Base-by-base conservation (phyloP, 92 coral and sea anemone species). In the Phenganax marumi region DNA sequence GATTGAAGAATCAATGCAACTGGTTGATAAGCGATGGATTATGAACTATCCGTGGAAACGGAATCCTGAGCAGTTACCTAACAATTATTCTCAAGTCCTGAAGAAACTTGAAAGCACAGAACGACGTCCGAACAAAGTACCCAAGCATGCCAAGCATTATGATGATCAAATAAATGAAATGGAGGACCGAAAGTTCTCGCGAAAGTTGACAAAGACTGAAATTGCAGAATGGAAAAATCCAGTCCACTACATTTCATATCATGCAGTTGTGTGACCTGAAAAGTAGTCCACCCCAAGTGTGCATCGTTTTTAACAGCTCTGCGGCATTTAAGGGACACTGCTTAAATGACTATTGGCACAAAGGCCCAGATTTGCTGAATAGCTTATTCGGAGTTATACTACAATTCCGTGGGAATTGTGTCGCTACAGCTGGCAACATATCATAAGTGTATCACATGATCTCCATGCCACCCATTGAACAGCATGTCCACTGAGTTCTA, bases 341-440 rank as follows among this genome's bases (percentile, higher is more conserved):
- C 22, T 72, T 87, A 26, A 87, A 87, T 75, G 90, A 87, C 71
- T 87, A 87, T 57, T 83, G 87, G 90, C 54, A 57, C 70, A 87
- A 87, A 33, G 90, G 90, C n/a, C n/a, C n/a, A n/a, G n/a, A n/a
- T n/a, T n/a, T n/a, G n/a, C n/a, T n/a, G n/a, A n/a, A n/a, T n/a
- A 79, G 43, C 62, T 48, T 84, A 49, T 88, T 84, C 64, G 88
- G 85, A 6, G 91, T 84, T 8, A 74, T 88, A 8, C 19, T 79
- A 12, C 73, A 89, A 17, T 89, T 85, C 51, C 76, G 54, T 1
- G 79, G 75, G 18, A 82, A 66, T 52, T 49, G 48, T 6, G 50
- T 82, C 21, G 90, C 90, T 23, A 48, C 76, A 50, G 73, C 76
- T 48, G 78, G 70, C 12, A 76, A 81, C 76, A 81, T 81, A 13